These are phyloP conservation scores for Lepidotrigona ventralis DNA, from an alignment of 1,140 invertebrate species.

Conservation along the genomic window DNA sequence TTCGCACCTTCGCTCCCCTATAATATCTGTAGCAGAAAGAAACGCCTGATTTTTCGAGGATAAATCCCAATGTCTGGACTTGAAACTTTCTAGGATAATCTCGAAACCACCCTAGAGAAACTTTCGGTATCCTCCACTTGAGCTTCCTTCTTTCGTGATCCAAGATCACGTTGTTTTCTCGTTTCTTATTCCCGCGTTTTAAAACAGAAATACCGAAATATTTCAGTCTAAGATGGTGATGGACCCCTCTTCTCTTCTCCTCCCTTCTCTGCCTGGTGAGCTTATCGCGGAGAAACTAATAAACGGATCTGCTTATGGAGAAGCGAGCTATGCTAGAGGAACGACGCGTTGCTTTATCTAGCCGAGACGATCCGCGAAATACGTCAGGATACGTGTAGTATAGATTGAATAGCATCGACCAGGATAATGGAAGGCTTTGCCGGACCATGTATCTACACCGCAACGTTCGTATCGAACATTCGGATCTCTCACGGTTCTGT, in stretches of 20 bases:
- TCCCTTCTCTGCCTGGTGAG: constrained; percentile 5
- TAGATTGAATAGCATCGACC: constrained; percentile 61
- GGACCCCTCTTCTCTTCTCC: background rate
- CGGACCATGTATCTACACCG: constrained; percentile 55
- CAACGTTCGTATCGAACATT: constrained; percentile 49
- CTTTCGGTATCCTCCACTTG: too few species aligned
- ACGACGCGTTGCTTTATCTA: constrained; percentile 48
- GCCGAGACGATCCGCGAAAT: constrained; percentile 52
- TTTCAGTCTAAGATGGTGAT: background rate
- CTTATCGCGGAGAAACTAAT: constrained; percentile 50
- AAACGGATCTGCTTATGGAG: constrained; percentile 52
- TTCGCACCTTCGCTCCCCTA: background rate
- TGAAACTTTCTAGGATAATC: background rate
- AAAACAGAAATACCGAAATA: background rate
- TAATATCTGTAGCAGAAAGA: background rate
- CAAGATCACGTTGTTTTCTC: background rate
- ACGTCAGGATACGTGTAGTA: constrained; percentile 55
- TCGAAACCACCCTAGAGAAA: background rate
- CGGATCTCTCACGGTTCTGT: constrained; percentile 55
- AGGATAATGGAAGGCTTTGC: constrained; percentile 65
- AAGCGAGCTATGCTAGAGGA: constrained; percentile 18
- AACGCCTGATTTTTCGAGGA: background rate
- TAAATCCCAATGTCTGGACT: background rate
- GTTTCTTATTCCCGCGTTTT: background rate
- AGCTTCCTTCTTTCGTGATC: background rate